phyloP scores from a whole-genome alignment of 2,888 invertebrate species.

The Leptura quadrifasciata region DNA sequence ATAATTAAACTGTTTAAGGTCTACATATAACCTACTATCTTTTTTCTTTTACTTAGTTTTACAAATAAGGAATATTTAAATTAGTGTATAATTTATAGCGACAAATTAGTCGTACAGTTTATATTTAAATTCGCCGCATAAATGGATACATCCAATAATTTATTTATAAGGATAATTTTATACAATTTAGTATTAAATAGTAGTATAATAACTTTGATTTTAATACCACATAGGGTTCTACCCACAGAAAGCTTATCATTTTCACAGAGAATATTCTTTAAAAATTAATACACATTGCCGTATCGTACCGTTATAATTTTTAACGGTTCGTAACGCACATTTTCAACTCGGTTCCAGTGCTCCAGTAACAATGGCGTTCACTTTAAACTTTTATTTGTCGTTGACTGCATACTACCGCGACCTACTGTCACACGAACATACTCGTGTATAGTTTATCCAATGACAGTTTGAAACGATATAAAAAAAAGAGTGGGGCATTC shows the following conservation, averaged over 20 bases:
- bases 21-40: background rate
- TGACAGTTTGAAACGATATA: too few relatives aligned
- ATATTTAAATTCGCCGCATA: background rate
- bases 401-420: too few relatives aligned
- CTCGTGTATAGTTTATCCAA: too few relatives aligned
- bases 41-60: background rate
- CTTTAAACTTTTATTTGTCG: background rate
- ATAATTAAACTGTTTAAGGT: too few relatives aligned
- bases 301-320: background rate
- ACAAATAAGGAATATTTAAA: background rate
- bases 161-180: background rate
- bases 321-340: constrained; percentile 7
- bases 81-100: background rate
- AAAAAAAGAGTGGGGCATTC: too few relatives aligned
- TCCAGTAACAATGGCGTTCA: background rate
- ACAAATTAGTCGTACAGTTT: background rate
- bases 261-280: background rate
- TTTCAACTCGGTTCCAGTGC: background rate
- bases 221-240: background rate
- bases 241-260: background rate
- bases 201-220: background rate
- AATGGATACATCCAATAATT: too few relatives aligned
- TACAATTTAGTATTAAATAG: background rate
- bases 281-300: background rate
- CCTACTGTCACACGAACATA: too few relatives aligned